Evolutionary conservation across 2,113 vertebrate genomes (phyloP).

Genomic region (Struthio camelus): DNA sequence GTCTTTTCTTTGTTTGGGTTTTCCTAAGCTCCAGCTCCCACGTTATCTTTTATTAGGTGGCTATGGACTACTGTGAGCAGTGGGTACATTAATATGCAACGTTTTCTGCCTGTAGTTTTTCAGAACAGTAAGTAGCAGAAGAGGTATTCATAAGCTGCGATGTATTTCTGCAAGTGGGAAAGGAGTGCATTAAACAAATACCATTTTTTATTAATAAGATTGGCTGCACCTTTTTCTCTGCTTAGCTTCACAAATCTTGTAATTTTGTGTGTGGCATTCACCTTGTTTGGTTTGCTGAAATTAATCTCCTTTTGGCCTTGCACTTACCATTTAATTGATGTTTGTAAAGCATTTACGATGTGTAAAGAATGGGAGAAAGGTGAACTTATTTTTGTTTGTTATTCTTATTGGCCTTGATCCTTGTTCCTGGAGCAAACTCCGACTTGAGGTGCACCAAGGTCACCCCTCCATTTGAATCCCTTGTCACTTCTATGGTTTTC

Average conservation of each 20-base stretch:
- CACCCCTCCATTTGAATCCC: not conserved
- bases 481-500: not conserved
- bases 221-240: not conserved
- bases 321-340: not conserved
- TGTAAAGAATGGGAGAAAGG: not conserved
- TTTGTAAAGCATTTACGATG: conserved; percentile 47
- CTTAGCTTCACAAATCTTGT: conserved; percentile 29
- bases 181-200: conserved; percentile 26
- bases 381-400: not conserved
- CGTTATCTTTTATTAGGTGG: conserved; percentile 7
- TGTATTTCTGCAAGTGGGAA: conserved; percentile 21
- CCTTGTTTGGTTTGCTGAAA: conserved; percentile 33
- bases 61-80: not conserved
- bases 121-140: not conserved
- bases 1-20: conserved; percentile 26
- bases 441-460: not conserved
- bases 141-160: conserved; percentile 11
- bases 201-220: conserved; percentile 1
- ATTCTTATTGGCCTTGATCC: not conserved
- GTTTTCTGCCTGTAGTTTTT: conserved; percentile 17
- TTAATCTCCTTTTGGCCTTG: conserved; percentile 44
- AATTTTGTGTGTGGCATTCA: not conserved
- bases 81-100: not conserved
- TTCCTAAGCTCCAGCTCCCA: not conserved
- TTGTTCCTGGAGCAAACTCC: not conserved